A percentile compares a stretch with the other conserved stretches of the same genome.
phyloP scores from a whole-genome alignment of 2,888 invertebrate genomes.

The Habroteleia sp. region DNA sequence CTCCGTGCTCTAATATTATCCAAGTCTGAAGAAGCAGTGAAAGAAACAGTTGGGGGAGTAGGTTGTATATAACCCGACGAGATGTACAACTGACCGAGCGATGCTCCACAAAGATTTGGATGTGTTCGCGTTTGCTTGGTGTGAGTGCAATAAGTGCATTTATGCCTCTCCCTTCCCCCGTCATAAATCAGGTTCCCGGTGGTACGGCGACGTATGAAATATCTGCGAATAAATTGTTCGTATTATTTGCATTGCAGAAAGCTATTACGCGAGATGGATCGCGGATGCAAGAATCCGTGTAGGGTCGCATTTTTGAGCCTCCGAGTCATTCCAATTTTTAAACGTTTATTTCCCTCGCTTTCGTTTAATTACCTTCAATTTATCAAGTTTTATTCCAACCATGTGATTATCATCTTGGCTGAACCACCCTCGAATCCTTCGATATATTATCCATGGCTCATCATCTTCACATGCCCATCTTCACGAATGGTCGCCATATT shows the following conservation, averaged over 20 bases:
- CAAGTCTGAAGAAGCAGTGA: constrained; percentile 10
- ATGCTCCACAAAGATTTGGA: constrained; percentile 35
- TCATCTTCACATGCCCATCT: no score
- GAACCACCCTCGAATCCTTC: no score
- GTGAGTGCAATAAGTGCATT: constrained; percentile 47
- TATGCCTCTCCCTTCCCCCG: constrained; percentile 33
- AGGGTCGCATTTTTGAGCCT: constrained; percentile 12
- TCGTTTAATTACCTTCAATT: no score
- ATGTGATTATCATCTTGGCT: no score
- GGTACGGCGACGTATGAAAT: constrained; percentile 52
- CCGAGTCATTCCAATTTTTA: no score
- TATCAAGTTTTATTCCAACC: no score
- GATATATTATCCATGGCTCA: no score
- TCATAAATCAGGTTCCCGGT: constrained; percentile 47
- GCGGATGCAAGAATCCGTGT: constrained; percentile 31
- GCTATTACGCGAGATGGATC: constrained; percentile 47
- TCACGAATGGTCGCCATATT: no score
- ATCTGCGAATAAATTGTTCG: constrained; percentile 55
- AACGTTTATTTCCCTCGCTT: no score
- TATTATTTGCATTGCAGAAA: constrained; percentile 54
- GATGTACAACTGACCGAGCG: constrained; percentile 13
- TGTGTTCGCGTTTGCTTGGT: not conserved
- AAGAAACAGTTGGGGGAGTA: constrained; percentile 23
- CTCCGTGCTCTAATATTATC: constrained; percentile 61
- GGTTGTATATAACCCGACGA: constrained; percentile 32